phyloP scores from a whole-genome alignment of 2,797 vertebrate genomes.

The Epinephelus malabaricus region DNA sequence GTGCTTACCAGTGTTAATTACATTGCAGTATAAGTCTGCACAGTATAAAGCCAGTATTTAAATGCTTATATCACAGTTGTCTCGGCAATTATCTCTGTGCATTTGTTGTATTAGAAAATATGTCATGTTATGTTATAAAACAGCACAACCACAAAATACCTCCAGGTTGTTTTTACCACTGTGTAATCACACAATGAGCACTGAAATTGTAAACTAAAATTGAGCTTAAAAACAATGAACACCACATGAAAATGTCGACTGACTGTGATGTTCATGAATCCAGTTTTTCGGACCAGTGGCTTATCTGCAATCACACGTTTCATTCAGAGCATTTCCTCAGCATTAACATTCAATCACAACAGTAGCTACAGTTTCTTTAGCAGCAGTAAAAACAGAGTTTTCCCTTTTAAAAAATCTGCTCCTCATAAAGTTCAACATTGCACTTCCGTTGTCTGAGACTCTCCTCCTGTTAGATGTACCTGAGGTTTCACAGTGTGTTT shows the following conservation, averaged over 20 bases:
- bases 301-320: conserved; percentile 41
- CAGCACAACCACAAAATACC: background rate
- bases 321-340: conserved; percentile 12
- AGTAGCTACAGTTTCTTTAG: background rate
- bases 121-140: background rate
- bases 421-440: conserved; percentile 53
- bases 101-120: background rate
- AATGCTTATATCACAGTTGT: background rate
- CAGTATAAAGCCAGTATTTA: conserved; percentile 13
- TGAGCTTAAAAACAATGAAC: conserved; percentile 2
- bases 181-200: background rate
- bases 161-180: background rate
- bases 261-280: conserved; percentile 1
- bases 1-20: conserved; percentile 24
- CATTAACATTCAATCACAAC: conserved; percentile 25
- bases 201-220: conserved; percentile 31
- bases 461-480: conserved; percentile 6
- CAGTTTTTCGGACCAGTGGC: conserved; percentile 11
- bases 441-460: conserved; percentile 31
- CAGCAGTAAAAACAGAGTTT: conserved; percentile 22
- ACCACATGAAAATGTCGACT: background rate
- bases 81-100: background rate
- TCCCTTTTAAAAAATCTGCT: conserved; percentile 10
- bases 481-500: conserved; percentile 39
- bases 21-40: background rate